Percentiles rank a stretch among this genome's conserved stretches.
These are phyloP conservation scores for Myxocyprinus asiaticus DNA, from an alignment of 2,113 vertebrate species.

Conservation along the genomic window DNA sequence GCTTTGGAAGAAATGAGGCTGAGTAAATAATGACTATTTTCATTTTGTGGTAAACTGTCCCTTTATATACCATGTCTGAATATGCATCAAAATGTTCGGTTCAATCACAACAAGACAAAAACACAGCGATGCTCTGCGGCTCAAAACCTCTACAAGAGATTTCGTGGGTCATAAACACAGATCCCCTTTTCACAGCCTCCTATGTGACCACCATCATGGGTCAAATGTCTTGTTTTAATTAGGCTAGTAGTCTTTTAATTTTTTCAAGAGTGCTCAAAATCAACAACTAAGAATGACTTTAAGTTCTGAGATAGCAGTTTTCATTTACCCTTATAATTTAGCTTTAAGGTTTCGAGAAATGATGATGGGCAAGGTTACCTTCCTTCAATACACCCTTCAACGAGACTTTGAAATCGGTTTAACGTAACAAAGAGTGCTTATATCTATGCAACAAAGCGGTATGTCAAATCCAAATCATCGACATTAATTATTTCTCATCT, in stretches of 20 bases:
- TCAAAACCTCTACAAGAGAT: neutral
- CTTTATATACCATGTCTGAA: no score
- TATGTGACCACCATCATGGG: neutral
- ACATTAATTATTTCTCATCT: slow-evolving; percentile 12
- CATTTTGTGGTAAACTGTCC: no score
- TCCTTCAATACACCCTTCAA: neutral
- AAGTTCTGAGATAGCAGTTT: no score
- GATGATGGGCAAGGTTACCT: neutral
- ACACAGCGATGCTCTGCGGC: neutral
- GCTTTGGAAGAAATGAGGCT: no score
- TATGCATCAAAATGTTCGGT: no score
- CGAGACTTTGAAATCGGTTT: neutral
- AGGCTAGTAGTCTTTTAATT: neutral
- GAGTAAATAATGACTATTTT: no score
- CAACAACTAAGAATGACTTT: no score
- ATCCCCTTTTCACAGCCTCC: neutral
- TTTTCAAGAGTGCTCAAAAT: neutral
- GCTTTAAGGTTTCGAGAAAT: neutral
- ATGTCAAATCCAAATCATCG: slow-evolving; percentile 24
- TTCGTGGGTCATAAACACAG: neutral
- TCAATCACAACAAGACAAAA: neutral
- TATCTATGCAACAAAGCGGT: slow-evolving; percentile 17
- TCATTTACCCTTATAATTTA: no score
- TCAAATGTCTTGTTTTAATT: neutral
- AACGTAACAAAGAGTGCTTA: slow-evolving; percentile 2